A percentile compares a stretch with the other conserved stretches of the same genome.
phyloP scores from a whole-genome alignment of 1,140 invertebrate genomes.

The Ridgeia piscesae region DNA sequence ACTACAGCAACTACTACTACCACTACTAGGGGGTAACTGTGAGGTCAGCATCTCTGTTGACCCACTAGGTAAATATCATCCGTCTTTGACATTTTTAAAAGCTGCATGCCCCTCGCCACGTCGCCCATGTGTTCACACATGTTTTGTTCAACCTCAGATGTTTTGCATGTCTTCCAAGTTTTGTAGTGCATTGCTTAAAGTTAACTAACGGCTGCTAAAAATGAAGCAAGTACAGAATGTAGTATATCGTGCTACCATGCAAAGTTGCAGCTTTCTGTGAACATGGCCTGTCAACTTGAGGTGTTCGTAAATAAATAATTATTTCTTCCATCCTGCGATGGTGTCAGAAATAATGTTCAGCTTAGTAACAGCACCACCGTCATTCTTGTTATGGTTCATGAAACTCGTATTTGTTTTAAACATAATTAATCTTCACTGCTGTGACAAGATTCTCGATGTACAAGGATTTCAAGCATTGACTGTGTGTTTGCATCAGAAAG shows the following conservation, averaged over 20 bases:
- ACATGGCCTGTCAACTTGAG: not conserved
- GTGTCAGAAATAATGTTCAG: not conserved
- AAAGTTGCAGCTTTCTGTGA: not conserved
- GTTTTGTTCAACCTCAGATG: not conserved
- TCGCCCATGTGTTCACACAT: not conserved
- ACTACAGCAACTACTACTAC: not conserved
- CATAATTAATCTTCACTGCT: not conserved
- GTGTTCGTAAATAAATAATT: not conserved
- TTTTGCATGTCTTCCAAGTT: not conserved
- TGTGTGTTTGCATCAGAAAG: not conserved
- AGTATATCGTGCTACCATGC: not conserved
- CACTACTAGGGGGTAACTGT: slow-evolving; percentile 3
- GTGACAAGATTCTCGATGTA: not conserved
- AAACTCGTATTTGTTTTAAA: not conserved
- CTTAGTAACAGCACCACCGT: not conserved
- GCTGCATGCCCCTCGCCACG: not conserved
- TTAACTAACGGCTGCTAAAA: not conserved
- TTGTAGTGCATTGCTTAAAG: not conserved
- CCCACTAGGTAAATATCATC: not conserved
- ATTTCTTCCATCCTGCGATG: not conserved
- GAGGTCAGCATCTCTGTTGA: not conserved
- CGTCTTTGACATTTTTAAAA: not conserved
- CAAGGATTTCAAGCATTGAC: not conserved
- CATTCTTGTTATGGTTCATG: not conserved
- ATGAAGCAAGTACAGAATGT: not conserved